Base-by-base conservation (phyloP, 2,888 invertebrate genomes). In the Abrostola triplasia region DNA sequence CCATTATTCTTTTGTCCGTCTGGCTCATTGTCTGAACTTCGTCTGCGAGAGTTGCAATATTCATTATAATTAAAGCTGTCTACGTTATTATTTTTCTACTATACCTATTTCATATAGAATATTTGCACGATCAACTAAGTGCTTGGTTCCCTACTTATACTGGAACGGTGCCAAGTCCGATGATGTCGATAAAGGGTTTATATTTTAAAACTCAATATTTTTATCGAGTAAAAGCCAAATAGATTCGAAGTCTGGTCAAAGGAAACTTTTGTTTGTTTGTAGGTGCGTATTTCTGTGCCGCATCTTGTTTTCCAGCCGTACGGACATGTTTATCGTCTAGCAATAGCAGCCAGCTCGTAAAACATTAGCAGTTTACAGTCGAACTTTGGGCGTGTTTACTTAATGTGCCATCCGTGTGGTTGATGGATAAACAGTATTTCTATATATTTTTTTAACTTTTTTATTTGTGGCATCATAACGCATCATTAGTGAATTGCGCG, bases 241-340 rank as follows among this genome's bases (percentile, higher is more conserved):
- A 61, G 71, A 58, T 77, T 68, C 70, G 77, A 76, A 76, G 75
- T 82, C 70, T 65, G 76, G 76, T 74, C 67, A 64, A 70, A 70
- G 69, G 67, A 72, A 80, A 79, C 24, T 58, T 79, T 80, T 87
- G 86, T 90, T 90, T 91, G 85, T 90, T 90, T 88, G 83, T 80
- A 79, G 76, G 81, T 73, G 82, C 85, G 76, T 92, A 92, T 92
- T 91, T 91, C 82, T 84, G 89, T 86, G 85, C 80, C 65, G 82
- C 83, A 77, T 86, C 85, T 84, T 88, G 88, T 85, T 90, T 87
- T 86, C 86, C 86, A 84, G 84, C 81, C 82, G 79, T 64, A 77
- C 82, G 78, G 88, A 86, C 85, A 85, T 92, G 91, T 92, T 92
- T 92, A 92, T 92, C 87, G 89, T 86, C 87, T 86, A 86, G 86